A percentile compares a stretch with the other conserved stretches of the same genome.
Conservation (phyloP, 2,888 invertebrate genomes). For the Coleophora deauratella region DNA sequence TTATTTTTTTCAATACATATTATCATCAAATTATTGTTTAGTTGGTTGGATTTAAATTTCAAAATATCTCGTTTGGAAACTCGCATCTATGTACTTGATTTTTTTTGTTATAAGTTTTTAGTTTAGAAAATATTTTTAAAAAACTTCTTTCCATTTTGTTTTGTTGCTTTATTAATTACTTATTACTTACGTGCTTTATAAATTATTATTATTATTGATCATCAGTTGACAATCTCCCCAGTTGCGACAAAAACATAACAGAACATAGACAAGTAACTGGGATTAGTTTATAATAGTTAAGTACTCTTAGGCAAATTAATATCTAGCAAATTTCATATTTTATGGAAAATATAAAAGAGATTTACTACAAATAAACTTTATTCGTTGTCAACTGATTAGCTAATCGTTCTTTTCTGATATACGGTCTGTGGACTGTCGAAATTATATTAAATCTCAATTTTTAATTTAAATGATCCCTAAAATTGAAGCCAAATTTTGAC, state of each 20-base stretch:
- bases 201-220: conserved; percentile 2
- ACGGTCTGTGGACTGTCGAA: not conserved
- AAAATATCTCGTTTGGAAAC: conserved; percentile 48
- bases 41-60: too few species aligned
- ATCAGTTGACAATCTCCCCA: too few species aligned
- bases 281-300: too few species aligned
- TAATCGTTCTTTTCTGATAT: too few species aligned
- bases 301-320: too few species aligned
- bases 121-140: conserved; percentile 38
- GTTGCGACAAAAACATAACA: too few species aligned
- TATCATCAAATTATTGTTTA: too few species aligned
- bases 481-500: conserved; percentile 62
- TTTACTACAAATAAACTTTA: too few species aligned
- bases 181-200: conserved; percentile 15
- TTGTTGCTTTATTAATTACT: conserved; percentile 53
- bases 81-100: conserved; percentile 47
- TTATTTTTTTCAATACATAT: not conserved
- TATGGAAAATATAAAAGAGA: too few species aligned
- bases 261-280: too few species aligned
- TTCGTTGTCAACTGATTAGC: too few species aligned
- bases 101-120: conserved; percentile 57
- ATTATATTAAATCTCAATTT: not conserved
- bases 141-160: conserved; percentile 33
- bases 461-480: conserved; percentile 26
- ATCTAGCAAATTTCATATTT: too few species aligned